Percentiles rank a stretch among this genome's conserved stretches.
These are phyloP conservation scores for Porphyrio hochstetteri DNA, from an alignment of 2,113 vertebrate genomes.

Conservation along the genomic window DNA sequence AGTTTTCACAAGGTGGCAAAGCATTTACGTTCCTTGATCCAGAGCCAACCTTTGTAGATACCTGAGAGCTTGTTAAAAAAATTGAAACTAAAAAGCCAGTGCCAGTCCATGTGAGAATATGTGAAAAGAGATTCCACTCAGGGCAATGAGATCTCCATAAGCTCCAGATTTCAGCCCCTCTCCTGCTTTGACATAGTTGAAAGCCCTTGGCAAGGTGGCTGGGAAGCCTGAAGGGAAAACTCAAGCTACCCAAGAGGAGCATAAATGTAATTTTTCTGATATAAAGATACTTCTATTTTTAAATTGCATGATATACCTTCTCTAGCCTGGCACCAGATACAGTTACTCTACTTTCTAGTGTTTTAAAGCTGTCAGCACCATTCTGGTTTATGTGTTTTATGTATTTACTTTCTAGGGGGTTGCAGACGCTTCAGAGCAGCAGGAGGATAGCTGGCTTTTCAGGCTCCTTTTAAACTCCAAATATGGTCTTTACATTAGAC, in stretches of 20 bases:
- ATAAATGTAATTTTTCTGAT: constrained; percentile 42
- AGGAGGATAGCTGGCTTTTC: constrained; percentile 22
- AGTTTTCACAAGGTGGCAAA: neutral
- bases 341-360: constrained; percentile 23
- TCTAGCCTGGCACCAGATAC: neutral
- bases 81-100: constrained; percentile 25
- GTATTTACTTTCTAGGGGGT: constrained; percentile 55
- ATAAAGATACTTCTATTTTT: constrained; percentile 45
- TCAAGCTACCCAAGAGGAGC: neutral
- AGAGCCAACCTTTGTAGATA: constrained; percentile 5
- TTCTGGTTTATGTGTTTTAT: constrained; percentile 36
- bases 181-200: constrained; percentile 28
- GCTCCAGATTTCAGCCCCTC: neutral
- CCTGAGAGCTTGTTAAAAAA: constrained; percentile 25
- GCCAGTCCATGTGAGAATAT: neutral
- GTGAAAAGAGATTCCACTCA: neutral
- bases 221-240: constrained; percentile 45
- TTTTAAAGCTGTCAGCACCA: constrained; percentile 62
- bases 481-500: constrained; percentile 45
- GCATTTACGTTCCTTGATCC: neutral
- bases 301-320: constrained; percentile 16
- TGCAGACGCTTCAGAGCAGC: constrained; percentile 22
- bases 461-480: constrained; percentile 23
- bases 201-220: constrained; percentile 36
- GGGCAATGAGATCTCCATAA: constrained; percentile 31